Conservation (phyloP, 2,797 vertebrate species). For the Amazona finschi region DNA sequence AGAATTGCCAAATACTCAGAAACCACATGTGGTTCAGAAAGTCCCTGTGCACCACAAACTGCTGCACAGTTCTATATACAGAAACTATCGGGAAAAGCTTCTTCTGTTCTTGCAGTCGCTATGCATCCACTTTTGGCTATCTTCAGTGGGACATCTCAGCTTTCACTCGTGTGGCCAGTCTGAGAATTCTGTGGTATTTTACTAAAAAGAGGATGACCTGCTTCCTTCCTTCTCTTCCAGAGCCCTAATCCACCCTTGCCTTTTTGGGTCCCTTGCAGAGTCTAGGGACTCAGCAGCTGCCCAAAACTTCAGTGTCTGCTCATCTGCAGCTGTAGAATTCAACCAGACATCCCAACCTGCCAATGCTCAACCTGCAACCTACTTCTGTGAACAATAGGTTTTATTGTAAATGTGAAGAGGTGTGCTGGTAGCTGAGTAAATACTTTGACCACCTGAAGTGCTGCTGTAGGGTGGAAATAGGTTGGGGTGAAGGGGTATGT, state of each 20-base stretch:
- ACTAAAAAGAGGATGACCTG: background rate
- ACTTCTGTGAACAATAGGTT: background rate
- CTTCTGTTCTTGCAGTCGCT: background rate
- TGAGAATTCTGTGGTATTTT: background rate
- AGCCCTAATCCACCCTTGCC: background rate
- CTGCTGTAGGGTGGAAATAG: background rate
- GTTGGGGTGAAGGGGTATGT: background rate
- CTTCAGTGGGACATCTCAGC: background rate
- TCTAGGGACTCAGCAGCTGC: background rate
- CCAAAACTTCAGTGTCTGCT: background rate
- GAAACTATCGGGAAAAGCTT: background rate
- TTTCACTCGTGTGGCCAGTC: background rate
- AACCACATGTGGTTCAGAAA: background rate
- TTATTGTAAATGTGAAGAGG: background rate
- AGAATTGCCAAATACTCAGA: background rate
- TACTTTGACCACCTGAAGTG: background rate
- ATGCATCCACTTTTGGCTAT: background rate
- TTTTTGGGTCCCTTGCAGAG: background rate
- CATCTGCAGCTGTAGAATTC: background rate
- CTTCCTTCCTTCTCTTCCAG: background rate
- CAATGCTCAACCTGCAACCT: background rate
- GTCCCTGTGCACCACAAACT: background rate
- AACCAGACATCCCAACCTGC: fast-evolving
- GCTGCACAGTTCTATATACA: background rate
- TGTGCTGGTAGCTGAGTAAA: background rate